Evolutionary conservation across 2,888 invertebrate species (phyloP), one percentile per base, ranked within the genome.

Genomic region (Peribatodes rhomboidaria): DNA sequence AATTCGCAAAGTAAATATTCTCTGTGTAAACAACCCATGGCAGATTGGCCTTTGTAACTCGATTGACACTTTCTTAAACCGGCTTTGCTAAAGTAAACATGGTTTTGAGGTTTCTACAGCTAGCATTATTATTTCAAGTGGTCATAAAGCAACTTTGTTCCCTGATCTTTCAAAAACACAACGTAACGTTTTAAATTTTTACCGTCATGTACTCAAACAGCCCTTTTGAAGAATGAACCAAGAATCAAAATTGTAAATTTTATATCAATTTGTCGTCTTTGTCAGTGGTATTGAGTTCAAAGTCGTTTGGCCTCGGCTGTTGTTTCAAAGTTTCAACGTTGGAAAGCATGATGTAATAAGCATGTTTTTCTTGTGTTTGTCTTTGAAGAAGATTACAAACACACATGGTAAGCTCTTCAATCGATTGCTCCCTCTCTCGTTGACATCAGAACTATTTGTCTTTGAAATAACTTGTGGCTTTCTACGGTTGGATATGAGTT

Each of bases 341-440:
- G 59, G 42, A 74, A 69, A 69, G 75, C 70, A 69, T 70, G 77
- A 78, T 83, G 85, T 84, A 85, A 85, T 83, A 87, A 84, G 83
- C 78, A 83, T 91, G 87, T 90, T 90, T 87, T 91, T 89, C 89
- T 88, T 86, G 76, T 88, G 84, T 89, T 90, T 92, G 86, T 88
- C 85, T 88, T 86, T 88, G 85, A 85, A 90, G 89, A 77, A 86
- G 86, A 90, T 87, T 87, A 84, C 88, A 91, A 92, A 90, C 85
- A 90, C 86, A 86, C 82, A 84, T 83, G 84, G 85, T 52, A 64
- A 65, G 64, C 84, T 79, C 86, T 88, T 84, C 86, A 87, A 85
- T 87, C 85, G 84, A 87, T 84, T 80, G 83, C 79, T 74, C 80
- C 77, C 83, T 80, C 79, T 72, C 78, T 72, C 78, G 75, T 83